Base-by-base conservation (phyloP, 1,140 invertebrate species). In the Hormaphis cornu region DNA sequence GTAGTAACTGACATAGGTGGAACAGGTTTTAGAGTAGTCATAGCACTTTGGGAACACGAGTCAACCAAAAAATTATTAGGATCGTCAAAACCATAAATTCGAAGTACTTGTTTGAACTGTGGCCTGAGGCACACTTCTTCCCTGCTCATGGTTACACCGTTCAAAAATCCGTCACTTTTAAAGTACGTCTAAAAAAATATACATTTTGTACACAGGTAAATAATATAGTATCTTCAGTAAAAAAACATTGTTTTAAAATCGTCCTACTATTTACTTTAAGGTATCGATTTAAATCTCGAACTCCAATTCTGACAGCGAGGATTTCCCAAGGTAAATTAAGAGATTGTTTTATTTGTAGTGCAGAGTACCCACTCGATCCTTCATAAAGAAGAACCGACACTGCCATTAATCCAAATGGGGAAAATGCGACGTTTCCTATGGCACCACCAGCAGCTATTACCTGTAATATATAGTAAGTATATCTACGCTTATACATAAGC, bases 351-450 rank as follows among this genome's bases (percentile, higher is more conserved):
- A 91, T 85, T 76, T 91, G 87, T 26, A 82, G 80, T 26, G 83
- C 83, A 18, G 87, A 85, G 53, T 82, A 80, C 22, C 87, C 87
- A 26, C 83, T 79, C 0, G 88, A 82, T 26, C 89, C 89, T 77
- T 91, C 89, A 74, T 85, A 88, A 12, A 91, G 77, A 0, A 89
- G 87, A 22, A 88, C 82, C 44, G 90, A 77, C 10, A 91, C 87
- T 72, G 88, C 89, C 73, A 86, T 84, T 63, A 89, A 76, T 1
- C 89, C 88, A 35, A 89, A 89, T 3, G 89, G 89, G 1, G 89
- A 91, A 76, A 90, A 89, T 8, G 88, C 89, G n/a, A 90, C 85
- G 74, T 91, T 91, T 74, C 89, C 88, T 82, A 74, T 86, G 83
- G 70, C 54, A 61, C 26, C 40, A 18, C 69, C 75, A 56, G 74